A percentile compares a stretch with the other conserved stretches of the same genome.
phyloP scores from a whole-genome alignment of 2,113 vertebrate species.

The Arothron firmamentum region DNA sequence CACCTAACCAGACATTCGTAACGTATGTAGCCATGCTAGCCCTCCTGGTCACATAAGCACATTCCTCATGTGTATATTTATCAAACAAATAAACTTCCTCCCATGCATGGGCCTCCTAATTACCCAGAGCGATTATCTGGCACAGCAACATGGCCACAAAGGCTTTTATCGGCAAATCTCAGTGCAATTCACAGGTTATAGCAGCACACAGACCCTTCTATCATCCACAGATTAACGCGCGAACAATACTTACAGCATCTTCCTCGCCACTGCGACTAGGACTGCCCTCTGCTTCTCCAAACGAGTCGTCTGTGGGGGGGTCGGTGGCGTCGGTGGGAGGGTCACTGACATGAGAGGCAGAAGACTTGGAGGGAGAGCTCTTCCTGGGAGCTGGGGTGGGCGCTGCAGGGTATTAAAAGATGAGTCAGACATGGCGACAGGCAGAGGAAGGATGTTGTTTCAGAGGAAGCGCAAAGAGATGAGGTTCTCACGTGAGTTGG shows the following conservation, averaged over 20 bases:
- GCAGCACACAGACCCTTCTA: slow-evolving; percentile 14
- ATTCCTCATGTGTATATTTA: slow-evolving; percentile 8
- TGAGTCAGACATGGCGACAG: slow-evolving; percentile 3
- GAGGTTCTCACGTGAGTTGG: slow-evolving; percentile 89
- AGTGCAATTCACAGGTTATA: slow-evolving; percentile 36
- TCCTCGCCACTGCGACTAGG: slow-evolving; percentile 94
- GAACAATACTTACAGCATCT: slow-evolving; percentile 87
- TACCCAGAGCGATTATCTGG: slow-evolving; percentile 63
- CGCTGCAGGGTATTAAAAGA: slow-evolving; percentile 68
- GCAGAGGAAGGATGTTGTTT: background rate
- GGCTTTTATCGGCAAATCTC: slow-evolving; percentile 60
- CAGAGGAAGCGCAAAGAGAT: background rate
- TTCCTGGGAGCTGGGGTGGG: slow-evolving; percentile 92
- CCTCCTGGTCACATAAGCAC: slow-evolving; percentile 16
- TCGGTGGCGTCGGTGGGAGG: slow-evolving; percentile 84
- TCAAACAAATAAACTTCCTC: slow-evolving; percentile 25
- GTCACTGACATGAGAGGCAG: slow-evolving; percentile 90
- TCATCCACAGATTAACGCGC: slow-evolving; percentile 12
- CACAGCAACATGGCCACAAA: slow-evolving; percentile 40
- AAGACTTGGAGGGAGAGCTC: slow-evolving; percentile 94
- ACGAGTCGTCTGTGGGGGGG: slow-evolving; percentile 88
- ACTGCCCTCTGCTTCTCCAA: slow-evolving; percentile 93
- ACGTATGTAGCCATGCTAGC: slow-evolving; percentile 1
- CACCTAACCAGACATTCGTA: slow-evolving; percentile 10
- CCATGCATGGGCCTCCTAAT: slow-evolving; percentile 37